Base-by-base conservation (phyloP, 2,888 invertebrate genomes). In the Lysandra coridon region DNA sequence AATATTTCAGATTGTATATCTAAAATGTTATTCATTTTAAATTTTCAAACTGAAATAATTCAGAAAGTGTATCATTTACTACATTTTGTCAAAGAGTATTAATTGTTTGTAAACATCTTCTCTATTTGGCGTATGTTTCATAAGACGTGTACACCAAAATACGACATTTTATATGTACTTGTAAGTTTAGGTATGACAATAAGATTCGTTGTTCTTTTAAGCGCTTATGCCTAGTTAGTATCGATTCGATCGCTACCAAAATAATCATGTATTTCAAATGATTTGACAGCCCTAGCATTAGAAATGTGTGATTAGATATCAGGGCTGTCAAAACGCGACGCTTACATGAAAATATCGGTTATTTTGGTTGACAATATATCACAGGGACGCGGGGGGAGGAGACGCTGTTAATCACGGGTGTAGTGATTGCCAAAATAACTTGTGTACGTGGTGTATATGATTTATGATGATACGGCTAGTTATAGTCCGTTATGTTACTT, bases 381-480 rank as follows among this genome's bases (percentile, higher is more conserved):
- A 92, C 87, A 85, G 85, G 84, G 86, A 57, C 57, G 57, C 85
- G 87, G 86, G 82, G 83, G 84, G 83, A 83, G 83, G 83, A 83
- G 82, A 82, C 81, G 88, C 86, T 87, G 89, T 88, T 86, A 85
- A 88, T 88, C 87, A 88, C 85, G 89, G 89, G 87, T 85, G 87
- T 84, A 84, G 83, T 87, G 86, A 92, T 92, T 92, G 93, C 92
- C 92, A 92, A 93, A 93, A 92, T 91, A 91, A 91, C 92, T 88
- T 87, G 89, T 91, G 88, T 88, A 89, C 87, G 86, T 88, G 87
- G 86, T 87, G 86, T 86, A 84, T 83, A 83, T 92, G 92, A 92
- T 92, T 91, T 90, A 92, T 90, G 86, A 86, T 92, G 90, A 91
- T 91, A 69, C 33, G 33, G 64, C 64, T 69, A 14, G 30, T 30